phyloP scores from a whole-genome alignment of 2,113 vertebrate genomes.

The Helogale parvula region DNA sequence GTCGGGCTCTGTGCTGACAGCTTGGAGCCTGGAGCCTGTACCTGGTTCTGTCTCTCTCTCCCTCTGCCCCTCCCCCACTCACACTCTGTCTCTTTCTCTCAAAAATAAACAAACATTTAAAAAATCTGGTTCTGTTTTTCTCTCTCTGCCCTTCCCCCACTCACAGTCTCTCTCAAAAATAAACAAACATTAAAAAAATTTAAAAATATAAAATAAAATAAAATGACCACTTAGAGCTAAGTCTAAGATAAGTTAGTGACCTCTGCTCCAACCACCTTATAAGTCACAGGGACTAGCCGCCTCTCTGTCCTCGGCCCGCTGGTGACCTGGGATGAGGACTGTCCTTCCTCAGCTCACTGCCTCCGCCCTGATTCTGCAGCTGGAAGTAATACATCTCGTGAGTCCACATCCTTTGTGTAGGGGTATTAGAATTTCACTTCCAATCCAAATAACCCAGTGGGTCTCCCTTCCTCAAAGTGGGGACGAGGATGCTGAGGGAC shows the following conservation, averaged over 20 bases:
- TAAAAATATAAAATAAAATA: no score
- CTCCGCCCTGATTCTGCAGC: neutral
- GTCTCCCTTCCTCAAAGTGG: neutral
- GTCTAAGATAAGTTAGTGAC: neutral
- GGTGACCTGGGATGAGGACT: neutral
- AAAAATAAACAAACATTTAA: no score
- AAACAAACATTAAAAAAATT: no score
- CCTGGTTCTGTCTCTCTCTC: no score
- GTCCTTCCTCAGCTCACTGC: neutral
- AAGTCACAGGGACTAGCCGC: neutral
- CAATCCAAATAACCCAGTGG: neutral
- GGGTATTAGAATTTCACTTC: neutral
- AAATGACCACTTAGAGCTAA: neutral
- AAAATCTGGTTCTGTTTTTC: no score
- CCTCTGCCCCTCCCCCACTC: no score
- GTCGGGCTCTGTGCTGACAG: no score
- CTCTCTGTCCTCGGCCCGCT: neutral
- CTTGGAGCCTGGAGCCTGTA: no score
- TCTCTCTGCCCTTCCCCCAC: no score
- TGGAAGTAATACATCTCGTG: neutral
- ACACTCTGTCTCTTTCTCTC: no score
- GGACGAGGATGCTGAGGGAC: neutral
- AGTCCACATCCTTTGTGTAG: neutral
- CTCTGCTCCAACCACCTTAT: neutral
- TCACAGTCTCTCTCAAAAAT: no score